Percentiles rank a stretch among this genome's conserved stretches.
Conservation (phyloP, 2,888 invertebrate species). For the Serrognathus titanus region DNA sequence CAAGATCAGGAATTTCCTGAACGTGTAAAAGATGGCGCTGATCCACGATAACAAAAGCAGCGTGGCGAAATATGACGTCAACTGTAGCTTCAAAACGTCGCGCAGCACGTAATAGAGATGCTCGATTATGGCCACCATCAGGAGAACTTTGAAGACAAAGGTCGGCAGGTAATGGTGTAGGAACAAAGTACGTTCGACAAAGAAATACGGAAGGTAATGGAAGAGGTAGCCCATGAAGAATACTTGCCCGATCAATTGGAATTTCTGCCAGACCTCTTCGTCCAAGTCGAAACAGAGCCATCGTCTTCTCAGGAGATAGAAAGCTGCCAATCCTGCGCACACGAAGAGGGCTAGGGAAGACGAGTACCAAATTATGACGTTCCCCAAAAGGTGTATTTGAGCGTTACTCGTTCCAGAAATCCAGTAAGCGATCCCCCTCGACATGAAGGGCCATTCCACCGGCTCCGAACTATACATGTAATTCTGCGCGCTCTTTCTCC, state of each 20-base stretch:
- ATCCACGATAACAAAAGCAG: conserved; percentile 61
- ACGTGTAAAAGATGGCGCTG: conserved; percentile 63
- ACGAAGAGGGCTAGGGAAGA: conserved; percentile 65
- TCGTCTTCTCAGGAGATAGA: conserved; percentile 73
- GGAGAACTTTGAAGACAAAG: conserved; percentile 79
- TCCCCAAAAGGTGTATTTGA: conserved; percentile 93
- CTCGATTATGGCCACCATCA: conserved; percentile 73
- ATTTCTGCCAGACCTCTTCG: conserved; percentile 61
- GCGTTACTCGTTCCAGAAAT: conserved; percentile 81
- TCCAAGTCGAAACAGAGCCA: conserved; percentile 71
- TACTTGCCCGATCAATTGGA: conserved; percentile 70
- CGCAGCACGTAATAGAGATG: conserved; percentile 63
- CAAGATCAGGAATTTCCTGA: conserved; percentile 73
- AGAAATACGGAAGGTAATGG: conserved; percentile 87
- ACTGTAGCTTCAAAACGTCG: conserved; percentile 45
- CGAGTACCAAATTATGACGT: conserved; percentile 83
- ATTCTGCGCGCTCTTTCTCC: conserved; percentile 69
- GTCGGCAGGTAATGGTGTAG: conserved; percentile 93
- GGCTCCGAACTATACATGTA: conserved; percentile 95
- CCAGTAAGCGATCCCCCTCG: conserved; percentile 93
- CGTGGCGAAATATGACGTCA: conserved; percentile 43
- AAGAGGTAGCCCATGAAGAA: conserved; percentile 79
- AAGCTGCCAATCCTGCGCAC: conserved; percentile 62
- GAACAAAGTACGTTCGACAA: conserved; percentile 86
- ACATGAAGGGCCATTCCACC: conserved; percentile 85